Percentiles rank a stretch among this genome's conserved stretches.
These are phyloP conservation scores for Urophycis tenuis DNA, from an alignment of 2,797 vertebrate species.

Conservation along the genomic window DNA sequence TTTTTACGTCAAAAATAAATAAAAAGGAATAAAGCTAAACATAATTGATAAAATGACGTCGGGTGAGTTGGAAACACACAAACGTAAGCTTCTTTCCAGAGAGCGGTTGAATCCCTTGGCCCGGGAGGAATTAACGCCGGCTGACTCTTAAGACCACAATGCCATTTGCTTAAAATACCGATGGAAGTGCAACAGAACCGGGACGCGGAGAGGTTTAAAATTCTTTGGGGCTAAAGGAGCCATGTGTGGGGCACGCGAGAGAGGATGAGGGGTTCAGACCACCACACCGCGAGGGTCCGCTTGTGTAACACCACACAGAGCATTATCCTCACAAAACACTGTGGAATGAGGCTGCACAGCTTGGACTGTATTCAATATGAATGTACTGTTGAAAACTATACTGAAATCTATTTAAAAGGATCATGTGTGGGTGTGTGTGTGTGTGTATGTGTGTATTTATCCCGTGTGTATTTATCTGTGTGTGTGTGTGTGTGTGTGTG, in stretches of 20 bases:
- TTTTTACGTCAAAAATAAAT: not conserved
- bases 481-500: too few relatives aligned
- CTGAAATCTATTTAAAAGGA: not conserved
- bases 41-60: not conserved
- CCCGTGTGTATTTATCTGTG: too few relatives aligned
- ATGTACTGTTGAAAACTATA: not conserved
- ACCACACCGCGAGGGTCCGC: constrained; percentile 41
- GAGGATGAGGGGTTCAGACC: constrained; percentile 50
- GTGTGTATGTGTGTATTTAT: not conserved
- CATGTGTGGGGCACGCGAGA: constrained; percentile 34
- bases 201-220: constrained; percentile 62
- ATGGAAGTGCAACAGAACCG: constrained; percentile 60
- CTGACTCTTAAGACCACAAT: constrained; percentile 69
- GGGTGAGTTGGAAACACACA: constrained; percentile 41
- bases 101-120: constrained; percentile 53
- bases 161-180: constrained; percentile 68
- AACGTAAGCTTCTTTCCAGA: constrained; percentile 62
- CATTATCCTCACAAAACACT: constrained; percentile 48
- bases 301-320: constrained; percentile 24
- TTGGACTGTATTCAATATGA: not conserved
- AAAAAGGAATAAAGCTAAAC: not conserved
- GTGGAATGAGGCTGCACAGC: constrained; percentile 5
- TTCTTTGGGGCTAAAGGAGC: constrained; percentile 54
- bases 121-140: constrained; percentile 67
- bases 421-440: not conserved